Evolutionary conservation across 2,113 vertebrate species (phyloP).

Genomic region (Festucalex cinctus): DNA sequence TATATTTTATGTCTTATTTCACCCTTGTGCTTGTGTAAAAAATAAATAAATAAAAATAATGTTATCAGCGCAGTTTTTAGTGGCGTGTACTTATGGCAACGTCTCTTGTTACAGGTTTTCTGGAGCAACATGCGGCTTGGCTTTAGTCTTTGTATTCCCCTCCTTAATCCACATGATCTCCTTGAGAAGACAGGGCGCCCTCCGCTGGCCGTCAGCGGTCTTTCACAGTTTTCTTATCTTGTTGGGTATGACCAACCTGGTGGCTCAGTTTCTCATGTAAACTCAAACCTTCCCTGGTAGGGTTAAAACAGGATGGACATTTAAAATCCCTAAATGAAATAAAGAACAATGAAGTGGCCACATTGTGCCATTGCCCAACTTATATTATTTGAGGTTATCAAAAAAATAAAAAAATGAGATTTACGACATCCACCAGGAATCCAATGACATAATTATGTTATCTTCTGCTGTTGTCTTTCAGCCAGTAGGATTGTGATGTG

Average conservation of each 20-base stretch:
- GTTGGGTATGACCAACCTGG: conserved; percentile 84
- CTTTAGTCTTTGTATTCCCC: conserved; percentile 91
- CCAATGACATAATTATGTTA: conserved; percentile 4
- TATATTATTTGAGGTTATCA: neutral
- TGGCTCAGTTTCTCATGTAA: conserved; percentile 92
- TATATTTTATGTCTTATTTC: conserved; percentile 33
- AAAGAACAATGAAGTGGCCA: neutral
- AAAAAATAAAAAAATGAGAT: conserved; percentile 2
- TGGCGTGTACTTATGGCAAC: neutral
- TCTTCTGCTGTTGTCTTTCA: neutral
- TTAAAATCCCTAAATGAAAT: neutral
- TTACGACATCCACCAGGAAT: neutral
- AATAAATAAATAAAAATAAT: too few relatives aligned
- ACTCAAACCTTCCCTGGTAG: neutral
- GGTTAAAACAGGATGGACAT: neutral
- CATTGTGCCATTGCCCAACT: neutral
- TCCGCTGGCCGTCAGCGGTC: conserved; percentile 78
- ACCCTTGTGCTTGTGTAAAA: neutral
- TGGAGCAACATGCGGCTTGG: conserved; percentile 89
- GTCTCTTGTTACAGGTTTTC: conserved; percentile 78
- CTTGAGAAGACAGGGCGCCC: conserved; percentile 68
- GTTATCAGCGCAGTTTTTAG: neutral
- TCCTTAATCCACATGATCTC: conserved; percentile 85
- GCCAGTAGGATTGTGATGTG: neutral
- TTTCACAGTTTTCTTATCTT: conserved; percentile 84